Evolutionary conservation across 2,888 invertebrate genomes (phyloP), one percentile per base, ranked within the genome.

Genomic region (Ophion slaviceki): DNA sequence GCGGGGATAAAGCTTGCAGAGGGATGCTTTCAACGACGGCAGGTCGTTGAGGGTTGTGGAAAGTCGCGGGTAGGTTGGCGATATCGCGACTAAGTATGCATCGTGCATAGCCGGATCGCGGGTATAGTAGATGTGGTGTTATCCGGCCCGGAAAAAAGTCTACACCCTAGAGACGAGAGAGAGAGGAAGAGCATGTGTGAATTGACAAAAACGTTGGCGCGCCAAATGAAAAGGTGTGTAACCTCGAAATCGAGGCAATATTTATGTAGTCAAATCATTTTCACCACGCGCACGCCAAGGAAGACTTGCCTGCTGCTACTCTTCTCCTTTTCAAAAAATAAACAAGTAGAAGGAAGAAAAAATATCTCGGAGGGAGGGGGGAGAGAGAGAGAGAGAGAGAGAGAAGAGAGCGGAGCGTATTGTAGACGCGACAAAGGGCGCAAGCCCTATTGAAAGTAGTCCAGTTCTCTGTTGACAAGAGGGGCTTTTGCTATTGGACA

Each of bases 251-350:
- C 89, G 90, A 91, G 90, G 90, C 90, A 91, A 91, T 92, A 92
- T 92, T 92, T 92, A 91, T 92, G 90, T 92, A 90, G 90, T 91
- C 89, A 90, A 92, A 91, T 91, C 88, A 87, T 88, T 89, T 90
- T 61, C 88, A 87, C 86, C 53, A 53, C 28, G 53, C 36, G 86
- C 40, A 53, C 40, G 53, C 36, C 53, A 20, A 59, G 40, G 79
- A 85, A 85, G 82, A 82, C 66, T 76, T 79, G 82, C 70, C 62
- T 66, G 75, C 53, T 84, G 76, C 74, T 70, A 68, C 84, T 75
- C 71, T 76, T 83, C 80, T 81, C 57, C 80, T 76, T 87, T 87
- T 85, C 67, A 86, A 87, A 90, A 90, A 87, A 90, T 88, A 91
- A 91, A 91, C 87, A 89, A 86, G 88, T 81, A 86, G 80, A 74